Percentiles rank a stretch among this genome's conserved stretches.
Conservation (phyloP, 2,797 vertebrate species). For the Cottoperca gobio region DNA sequence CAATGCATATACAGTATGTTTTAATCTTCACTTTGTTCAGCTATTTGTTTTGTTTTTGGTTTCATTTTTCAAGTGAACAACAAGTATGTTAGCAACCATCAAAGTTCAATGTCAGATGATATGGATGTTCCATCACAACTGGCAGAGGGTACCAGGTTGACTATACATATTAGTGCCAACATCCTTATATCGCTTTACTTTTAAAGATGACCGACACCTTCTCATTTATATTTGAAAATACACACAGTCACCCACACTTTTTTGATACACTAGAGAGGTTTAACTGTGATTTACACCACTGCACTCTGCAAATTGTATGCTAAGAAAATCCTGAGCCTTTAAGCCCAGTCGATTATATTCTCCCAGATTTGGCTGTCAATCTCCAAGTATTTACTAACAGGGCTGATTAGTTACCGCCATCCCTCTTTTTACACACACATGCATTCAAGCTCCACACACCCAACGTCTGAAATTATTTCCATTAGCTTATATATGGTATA, state of each 20-base stretch:
- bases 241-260: background rate
- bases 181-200: background rate
- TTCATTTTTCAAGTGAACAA: background rate
- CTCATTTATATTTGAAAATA: constrained; percentile 6
- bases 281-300: constrained; percentile 78
- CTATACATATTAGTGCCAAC: background rate
- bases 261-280: constrained; percentile 41
- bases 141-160: background rate
- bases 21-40: background rate
- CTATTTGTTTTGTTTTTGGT: background rate
- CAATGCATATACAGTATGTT: background rate
- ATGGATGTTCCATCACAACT: background rate
- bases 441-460: constrained; percentile 10
- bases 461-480: background rate
- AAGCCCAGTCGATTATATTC: constrained; percentile 78
- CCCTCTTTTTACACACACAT: constrained; percentile 5
- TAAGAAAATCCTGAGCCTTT: constrained; percentile 72
- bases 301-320: constrained; percentile 75
- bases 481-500: background rate
- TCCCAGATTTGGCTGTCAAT: constrained; percentile 74
- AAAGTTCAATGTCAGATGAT: background rate
- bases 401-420: constrained; percentile 65
- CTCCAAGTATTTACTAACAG: constrained; percentile 74
- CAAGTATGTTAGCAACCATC: background rate
- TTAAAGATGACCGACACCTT: constrained; percentile 3